Conservation (phyloP, 2,113 vertebrate genomes). For the Osmerus mordax region DNA sequence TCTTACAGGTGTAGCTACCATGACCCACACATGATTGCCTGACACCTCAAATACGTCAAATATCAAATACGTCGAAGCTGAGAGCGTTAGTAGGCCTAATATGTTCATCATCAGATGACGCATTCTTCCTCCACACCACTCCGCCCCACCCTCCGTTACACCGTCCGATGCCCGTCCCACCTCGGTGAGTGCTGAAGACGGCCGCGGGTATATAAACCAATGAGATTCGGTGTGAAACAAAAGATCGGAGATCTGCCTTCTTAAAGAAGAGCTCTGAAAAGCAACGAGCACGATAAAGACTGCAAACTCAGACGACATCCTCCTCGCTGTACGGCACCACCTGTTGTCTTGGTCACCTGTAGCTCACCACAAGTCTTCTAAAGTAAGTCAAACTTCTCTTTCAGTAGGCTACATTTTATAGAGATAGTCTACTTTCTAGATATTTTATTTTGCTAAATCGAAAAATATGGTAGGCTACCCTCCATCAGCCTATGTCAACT, state of each 20-base stretch:
- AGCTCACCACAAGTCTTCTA: constrained; percentile 27
- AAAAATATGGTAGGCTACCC: background rate
- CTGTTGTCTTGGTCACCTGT: constrained; percentile 34
- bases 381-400: constrained; percentile 47
- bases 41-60: constrained; percentile 9
- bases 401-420: background rate
- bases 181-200: background rate
- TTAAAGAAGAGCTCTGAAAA: constrained; percentile 5
- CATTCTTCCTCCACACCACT: constrained; percentile 18
- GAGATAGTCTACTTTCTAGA: background rate
- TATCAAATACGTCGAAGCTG: constrained; percentile 9
- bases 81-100: constrained; percentile 36
- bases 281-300: background rate
- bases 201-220: background rate
- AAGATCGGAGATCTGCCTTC: constrained; percentile 1
- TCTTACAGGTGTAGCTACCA: no score
- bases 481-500: no score
- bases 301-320: background rate
- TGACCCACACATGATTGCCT: no score
- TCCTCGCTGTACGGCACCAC: constrained; percentile 14
- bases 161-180: background rate
- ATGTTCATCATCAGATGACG: constrained; percentile 59
- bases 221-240: background rate
- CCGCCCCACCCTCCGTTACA: no score
- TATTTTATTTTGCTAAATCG: background rate